These are phyloP conservation scores for Tridacna crocea DNA, from an alignment of 2,888 invertebrate species.

Conservation along the genomic window DNA sequence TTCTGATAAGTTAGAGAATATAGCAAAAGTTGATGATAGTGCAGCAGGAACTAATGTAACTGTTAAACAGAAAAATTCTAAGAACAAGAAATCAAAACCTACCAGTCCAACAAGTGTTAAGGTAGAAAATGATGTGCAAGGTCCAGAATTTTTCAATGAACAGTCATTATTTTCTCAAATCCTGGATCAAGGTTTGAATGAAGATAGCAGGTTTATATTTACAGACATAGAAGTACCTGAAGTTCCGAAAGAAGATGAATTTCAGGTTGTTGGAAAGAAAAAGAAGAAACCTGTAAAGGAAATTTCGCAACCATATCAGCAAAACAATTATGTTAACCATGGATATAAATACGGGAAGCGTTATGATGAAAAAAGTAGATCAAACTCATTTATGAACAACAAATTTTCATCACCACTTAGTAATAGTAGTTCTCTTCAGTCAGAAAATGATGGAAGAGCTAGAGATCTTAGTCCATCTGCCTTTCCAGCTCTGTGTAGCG, in stretches of 20 bases:
- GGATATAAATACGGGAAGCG: constrained; percentile 46
- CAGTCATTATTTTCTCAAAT: constrained; percentile 33
- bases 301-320: constrained; percentile 26
- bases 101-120: constrained; percentile 42
- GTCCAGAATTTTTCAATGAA: constrained; percentile 23
- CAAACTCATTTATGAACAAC: constrained; percentile 33
- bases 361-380: constrained; percentile 54
- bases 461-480: constrained; percentile 79
- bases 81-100: constrained; percentile 66
- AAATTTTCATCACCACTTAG: constrained; percentile 42
- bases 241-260: constrained; percentile 70
- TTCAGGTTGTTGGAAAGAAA: constrained; percentile 76
- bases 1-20: constrained; percentile 30
- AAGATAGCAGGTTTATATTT: constrained; percentile 69
- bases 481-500: constrained; percentile 74
- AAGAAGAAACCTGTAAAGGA: constrained; percentile 65
- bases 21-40: constrained; percentile 35
- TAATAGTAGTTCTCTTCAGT: constrained; percentile 29
- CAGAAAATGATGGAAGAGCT: constrained; percentile 47
- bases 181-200: constrained; percentile 37
- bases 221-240: constrained; percentile 72
- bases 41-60: constrained; percentile 22
- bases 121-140: constrained; percentile 28
- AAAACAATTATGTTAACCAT: constrained; percentile 47
- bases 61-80: constrained; percentile 69